phyloP scores from a whole-genome alignment of 2,888 invertebrate genomes.

The Thalpophila matura region DNA sequence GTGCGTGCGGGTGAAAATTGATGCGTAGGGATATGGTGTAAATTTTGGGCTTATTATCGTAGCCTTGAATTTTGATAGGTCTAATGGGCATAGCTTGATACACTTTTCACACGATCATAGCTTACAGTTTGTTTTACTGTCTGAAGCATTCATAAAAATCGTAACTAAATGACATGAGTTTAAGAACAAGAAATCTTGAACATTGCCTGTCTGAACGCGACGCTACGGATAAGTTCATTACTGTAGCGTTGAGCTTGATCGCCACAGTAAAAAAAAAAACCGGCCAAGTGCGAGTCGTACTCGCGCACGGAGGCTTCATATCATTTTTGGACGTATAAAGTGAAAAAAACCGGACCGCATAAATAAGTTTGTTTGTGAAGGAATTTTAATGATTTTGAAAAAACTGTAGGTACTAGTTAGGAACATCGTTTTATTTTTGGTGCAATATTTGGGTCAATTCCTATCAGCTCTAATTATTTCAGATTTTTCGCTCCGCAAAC shows the following conservation, averaged over 20 bases:
- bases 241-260: conserved; percentile 36
- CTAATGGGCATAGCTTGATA: conserved; percentile 71
- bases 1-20: conserved; percentile 81
- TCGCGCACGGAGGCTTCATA: too few relatives aligned
- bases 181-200: conserved; percentile 40
- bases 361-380: too few relatives aligned
- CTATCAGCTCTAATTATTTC: too few relatives aligned
- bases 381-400: too few relatives aligned
- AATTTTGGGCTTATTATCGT: conserved; percentile 82
- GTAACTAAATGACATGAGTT: conserved; percentile 43
- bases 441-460: too few relatives aligned
- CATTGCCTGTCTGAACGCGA: conserved; percentile 33
- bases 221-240: conserved; percentile 42
- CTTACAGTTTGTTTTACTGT: conserved; percentile 47
- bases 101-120: conserved; percentile 66
- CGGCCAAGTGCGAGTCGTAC: too few relatives aligned
- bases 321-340: too few relatives aligned
- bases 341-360: too few relatives aligned
- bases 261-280: conserved; percentile 46
- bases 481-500: too few relatives aligned
- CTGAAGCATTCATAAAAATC: conserved; percentile 35
- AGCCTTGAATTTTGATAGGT: conserved; percentile 78
- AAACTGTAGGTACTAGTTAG: too few relatives aligned
- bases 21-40: conserved; percentile 82
- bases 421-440: too few relatives aligned